These are phyloP conservation scores for Parnassius glacialis DNA, from an alignment of 2,888 invertebrate species.

Conservation along the genomic window DNA sequence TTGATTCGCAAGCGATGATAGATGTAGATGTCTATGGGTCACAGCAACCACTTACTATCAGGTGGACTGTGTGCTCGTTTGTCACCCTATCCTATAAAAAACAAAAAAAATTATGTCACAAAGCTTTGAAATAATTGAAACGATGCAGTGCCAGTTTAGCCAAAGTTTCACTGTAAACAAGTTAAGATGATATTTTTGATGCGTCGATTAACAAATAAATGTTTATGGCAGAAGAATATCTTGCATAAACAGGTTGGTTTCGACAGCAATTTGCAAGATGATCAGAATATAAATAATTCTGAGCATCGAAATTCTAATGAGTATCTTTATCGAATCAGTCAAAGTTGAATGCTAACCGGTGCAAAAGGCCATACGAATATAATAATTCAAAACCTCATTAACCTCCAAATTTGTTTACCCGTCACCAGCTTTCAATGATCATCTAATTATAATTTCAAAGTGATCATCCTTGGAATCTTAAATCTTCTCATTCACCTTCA, in stretches of 20 bases:
- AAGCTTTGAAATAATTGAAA: too few species aligned
- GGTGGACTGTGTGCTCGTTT: too few species aligned
- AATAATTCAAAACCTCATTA: slow-evolving; percentile 31
- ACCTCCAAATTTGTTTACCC: slow-evolving; percentile 28
- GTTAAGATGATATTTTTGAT: too few species aligned
- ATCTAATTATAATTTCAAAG: slow-evolving; percentile 48
- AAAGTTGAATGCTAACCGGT: slow-evolving; percentile 8
- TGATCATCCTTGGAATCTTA: slow-evolving; percentile 47
- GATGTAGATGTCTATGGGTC: too few species aligned
- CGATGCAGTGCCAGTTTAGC: too few species aligned
- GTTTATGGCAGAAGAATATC: background rate
- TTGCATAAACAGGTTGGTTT: background rate
- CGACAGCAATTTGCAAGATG: background rate
- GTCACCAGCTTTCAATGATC: slow-evolving; percentile 24
- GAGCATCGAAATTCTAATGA: background rate
- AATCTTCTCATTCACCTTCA: slow-evolving; percentile 35
- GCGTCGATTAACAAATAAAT: too few species aligned
- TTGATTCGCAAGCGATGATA: too few species aligned
- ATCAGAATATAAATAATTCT: background rate
- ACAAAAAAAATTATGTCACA: too few species aligned
- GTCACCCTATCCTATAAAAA: too few species aligned
- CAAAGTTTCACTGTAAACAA: too few species aligned
- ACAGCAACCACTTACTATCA: too few species aligned
- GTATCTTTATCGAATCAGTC: background rate
- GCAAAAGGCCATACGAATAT: slow-evolving; percentile 19